Percentiles rank a stretch among this genome's conserved stretches.
Evolutionary conservation across 2,113 vertebrate genomes (phyloP).

Genomic region (Coreoperca whiteheadi): DNA sequence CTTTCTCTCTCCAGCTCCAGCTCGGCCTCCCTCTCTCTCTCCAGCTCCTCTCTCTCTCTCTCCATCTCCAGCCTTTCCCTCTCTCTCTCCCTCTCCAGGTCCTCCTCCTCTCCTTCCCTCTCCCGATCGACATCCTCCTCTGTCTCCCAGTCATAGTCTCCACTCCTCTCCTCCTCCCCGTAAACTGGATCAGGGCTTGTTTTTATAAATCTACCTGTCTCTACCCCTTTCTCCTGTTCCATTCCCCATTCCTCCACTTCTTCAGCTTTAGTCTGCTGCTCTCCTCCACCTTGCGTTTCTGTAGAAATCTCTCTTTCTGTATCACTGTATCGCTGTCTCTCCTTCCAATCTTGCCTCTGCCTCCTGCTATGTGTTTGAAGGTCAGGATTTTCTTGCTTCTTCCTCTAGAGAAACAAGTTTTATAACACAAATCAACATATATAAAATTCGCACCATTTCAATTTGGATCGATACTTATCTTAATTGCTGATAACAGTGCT

Average conservation of each 20-base stretch:
- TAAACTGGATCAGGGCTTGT: conserved; percentile 41
- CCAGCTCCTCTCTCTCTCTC: conserved; percentile 55
- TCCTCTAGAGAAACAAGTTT: conserved; percentile 56
- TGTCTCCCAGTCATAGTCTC: conserved; percentile 66
- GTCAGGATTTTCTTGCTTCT: conserved; percentile 50
- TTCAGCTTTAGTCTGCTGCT: conserved; percentile 9
- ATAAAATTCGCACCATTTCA: neutral
- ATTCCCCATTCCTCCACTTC: conserved; percentile 17
- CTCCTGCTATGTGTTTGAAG: neutral
- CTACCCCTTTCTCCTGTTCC: conserved; percentile 9
- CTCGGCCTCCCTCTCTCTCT: conserved; percentile 51
- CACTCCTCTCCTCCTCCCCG: conserved; percentile 74
- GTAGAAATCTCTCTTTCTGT: conserved; percentile 18
- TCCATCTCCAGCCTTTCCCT: conserved; percentile 68
- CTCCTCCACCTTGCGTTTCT: conserved; percentile 17
- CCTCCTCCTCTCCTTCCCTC: conserved; percentile 46
- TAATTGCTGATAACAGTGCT: neutral
- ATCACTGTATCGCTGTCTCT: conserved; percentile 26
- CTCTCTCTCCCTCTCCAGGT: conserved; percentile 61
- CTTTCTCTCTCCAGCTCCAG: conserved; percentile 41
- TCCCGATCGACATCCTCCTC: conserved; percentile 76
- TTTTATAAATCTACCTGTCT: conserved; percentile 3
- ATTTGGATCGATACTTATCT: neutral
- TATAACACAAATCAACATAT: neutral
- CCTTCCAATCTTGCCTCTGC: conserved; percentile 22